Percentiles rank a stretch among this genome's conserved stretches.
Conservation (phyloP, 2,113 vertebrate genomes). For the Cacatua alba region DNA sequence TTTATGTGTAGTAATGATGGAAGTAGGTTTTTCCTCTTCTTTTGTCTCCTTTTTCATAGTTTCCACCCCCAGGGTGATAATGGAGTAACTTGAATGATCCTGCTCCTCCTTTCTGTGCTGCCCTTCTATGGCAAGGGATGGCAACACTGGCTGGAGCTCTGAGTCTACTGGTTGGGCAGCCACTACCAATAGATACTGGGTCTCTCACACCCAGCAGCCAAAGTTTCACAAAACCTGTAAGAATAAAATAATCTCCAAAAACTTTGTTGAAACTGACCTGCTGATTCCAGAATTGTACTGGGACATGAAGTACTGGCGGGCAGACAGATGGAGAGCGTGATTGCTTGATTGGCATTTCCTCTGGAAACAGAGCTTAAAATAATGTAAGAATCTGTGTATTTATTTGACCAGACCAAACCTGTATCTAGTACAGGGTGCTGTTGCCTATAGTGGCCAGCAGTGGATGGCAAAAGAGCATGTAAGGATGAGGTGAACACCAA, state of each 20-base stretch:
- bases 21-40: neutral
- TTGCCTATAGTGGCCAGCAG: neutral
- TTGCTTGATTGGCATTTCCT: neutral
- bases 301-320: neutral
- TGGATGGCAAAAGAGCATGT: neutral
- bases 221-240: neutral
- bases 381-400: neutral
- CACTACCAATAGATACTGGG: rapidly evolving
- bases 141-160: neutral
- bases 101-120: neutral
- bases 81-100: neutral
- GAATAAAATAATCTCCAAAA: neutral
- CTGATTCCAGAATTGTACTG: neutral
- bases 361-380: neutral
- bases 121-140: neutral
- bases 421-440: neutral
- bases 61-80: neutral
- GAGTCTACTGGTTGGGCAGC: rapidly evolving
- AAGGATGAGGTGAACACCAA: neutral
- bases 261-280: neutral
- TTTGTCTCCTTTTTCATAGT: neutral
- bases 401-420: neutral
- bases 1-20: neutral
- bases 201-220: neutral
- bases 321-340: neutral